A percentile compares a stretch with the other conserved stretches of the same genome.
Evolutionary conservation across 2,888 invertebrate genomes (phyloP).

Genomic region (Holacanthella duospinosa): DNA sequence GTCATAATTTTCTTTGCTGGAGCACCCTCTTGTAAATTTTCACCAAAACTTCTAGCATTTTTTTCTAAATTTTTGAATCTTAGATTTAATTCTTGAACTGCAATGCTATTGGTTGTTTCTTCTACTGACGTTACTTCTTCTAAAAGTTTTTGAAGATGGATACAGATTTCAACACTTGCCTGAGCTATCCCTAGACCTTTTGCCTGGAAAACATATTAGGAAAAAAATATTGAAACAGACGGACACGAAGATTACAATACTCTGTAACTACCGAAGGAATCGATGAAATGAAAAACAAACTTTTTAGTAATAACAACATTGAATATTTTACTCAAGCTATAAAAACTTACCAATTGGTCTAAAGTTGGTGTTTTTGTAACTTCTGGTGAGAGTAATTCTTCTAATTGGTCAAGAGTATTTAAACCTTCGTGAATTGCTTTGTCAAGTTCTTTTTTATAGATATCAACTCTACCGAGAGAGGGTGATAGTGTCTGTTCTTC

Average conservation of each 20-base stretch:
- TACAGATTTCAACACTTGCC: constrained; percentile 56
- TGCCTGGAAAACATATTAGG: constrained; percentile 14
- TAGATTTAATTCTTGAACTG: constrained; percentile 41
- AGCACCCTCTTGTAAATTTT: constrained; percentile 58
- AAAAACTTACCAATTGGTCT: constrained; percentile 10
- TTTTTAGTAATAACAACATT: not conserved
- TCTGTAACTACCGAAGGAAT: too few relatives aligned
- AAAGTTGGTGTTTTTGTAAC: not conserved
- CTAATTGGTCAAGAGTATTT: constrained; percentile 55
- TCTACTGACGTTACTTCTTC: constrained; percentile 51
- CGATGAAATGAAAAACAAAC: too few relatives aligned
- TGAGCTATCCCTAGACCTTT: constrained; percentile 66
- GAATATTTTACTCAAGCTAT: constrained; percentile 6
- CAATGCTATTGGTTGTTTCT: constrained; percentile 48
- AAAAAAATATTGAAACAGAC: too few relatives aligned
- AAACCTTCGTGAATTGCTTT: constrained; percentile 63
- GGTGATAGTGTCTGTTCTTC: constrained; percentile 14
- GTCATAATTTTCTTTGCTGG: constrained; percentile 45
- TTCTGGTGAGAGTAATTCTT: constrained; percentile 41
- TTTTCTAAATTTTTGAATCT: constrained; percentile 59
- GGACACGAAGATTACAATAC: too few relatives aligned
- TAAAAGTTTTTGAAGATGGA: constrained; percentile 62
- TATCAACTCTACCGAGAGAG: constrained; percentile 62
- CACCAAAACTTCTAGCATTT: constrained; percentile 61
- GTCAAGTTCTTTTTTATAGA: constrained; percentile 63